phyloP scores from a whole-genome alignment of 1,140 invertebrate genomes.

The Dreissena rostriformis region DNA sequence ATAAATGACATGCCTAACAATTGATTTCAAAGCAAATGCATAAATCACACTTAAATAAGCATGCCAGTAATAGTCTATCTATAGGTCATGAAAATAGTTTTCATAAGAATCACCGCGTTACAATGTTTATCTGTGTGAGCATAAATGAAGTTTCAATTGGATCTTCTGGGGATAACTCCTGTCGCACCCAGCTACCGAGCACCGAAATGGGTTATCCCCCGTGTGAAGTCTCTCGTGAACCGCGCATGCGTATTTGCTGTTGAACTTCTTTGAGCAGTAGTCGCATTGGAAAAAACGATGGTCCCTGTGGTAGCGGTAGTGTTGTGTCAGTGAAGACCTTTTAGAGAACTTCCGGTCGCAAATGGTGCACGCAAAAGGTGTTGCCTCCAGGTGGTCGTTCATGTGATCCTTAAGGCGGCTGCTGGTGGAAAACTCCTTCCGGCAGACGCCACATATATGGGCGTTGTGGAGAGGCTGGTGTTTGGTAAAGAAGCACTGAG shows the following conservation, averaged over 20 bases:
- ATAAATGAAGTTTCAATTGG: slow-evolving; percentile 39
- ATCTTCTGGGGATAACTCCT: slow-evolving; percentile 51
- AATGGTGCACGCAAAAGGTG: slow-evolving; percentile 93
- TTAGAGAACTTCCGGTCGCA: slow-evolving; percentile 90
- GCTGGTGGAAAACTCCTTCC: slow-evolving; percentile 36
- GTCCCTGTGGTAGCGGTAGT: slow-evolving; percentile 48
- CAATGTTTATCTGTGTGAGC: slow-evolving; percentile 12
- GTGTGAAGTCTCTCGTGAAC: slow-evolving; percentile 55
- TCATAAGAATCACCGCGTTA: too few species aligned
- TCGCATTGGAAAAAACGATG: slow-evolving; percentile 15
- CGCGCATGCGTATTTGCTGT: slow-evolving; percentile 36
- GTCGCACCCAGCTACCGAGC: slow-evolving; percentile 36
- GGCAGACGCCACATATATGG: slow-evolving; percentile 37
- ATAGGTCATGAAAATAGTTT: too few species aligned
- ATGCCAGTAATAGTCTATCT: too few species aligned
- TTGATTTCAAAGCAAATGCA: too few species aligned
- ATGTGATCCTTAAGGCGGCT: slow-evolving; percentile 59
- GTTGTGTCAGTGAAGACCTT: slow-evolving; percentile 35
- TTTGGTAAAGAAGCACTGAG: slow-evolving; percentile 43
- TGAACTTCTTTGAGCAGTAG: slow-evolving; percentile 41
- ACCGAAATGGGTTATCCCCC: slow-evolving; percentile 49
- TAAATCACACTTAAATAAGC: too few species aligned
- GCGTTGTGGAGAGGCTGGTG: slow-evolving; percentile 48
- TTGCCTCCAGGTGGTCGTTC: slow-evolving; percentile 89
- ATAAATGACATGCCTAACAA: too few species aligned